Evolutionary conservation across 2,113 vertebrate species (phyloP).

Genomic region (Elaphurus davidianus): DNA sequence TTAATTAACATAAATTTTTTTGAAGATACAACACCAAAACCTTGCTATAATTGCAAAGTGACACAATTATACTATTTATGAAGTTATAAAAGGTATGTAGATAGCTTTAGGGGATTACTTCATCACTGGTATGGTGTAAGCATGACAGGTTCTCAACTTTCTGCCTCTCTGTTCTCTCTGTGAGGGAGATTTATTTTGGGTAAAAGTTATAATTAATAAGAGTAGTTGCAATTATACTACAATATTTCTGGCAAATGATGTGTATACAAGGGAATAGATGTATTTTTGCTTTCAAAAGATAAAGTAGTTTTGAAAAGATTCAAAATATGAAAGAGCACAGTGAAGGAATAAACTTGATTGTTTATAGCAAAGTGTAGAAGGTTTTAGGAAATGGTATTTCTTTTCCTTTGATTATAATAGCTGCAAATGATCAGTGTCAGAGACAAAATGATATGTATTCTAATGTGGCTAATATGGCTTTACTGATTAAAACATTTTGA

Average conservation of each 20-base stretch:
- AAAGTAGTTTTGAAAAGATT: neutral
- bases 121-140: neutral
- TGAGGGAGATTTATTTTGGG: neutral
- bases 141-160: neutral
- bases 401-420: neutral
- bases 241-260: neutral
- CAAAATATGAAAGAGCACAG: neutral
- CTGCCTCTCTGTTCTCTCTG: neutral
- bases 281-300: neutral
- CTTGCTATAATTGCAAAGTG: neutral
- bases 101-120: neutral
- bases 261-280: neutral
- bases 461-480: neutral
- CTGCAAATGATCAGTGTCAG: neutral
- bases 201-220: neutral
- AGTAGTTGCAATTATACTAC: neutral
- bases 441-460: neutral
- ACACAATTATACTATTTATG: neutral
- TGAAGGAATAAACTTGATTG: neutral
- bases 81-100: neutral
- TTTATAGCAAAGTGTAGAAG: neutral
- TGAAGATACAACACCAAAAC: neutral
- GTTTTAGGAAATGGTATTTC: neutral
- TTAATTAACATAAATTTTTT: neutral
- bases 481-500: neutral